Evolutionary conservation across 2,888 invertebrate species (phyloP).

Genomic region (Plebejus anna): DNA sequence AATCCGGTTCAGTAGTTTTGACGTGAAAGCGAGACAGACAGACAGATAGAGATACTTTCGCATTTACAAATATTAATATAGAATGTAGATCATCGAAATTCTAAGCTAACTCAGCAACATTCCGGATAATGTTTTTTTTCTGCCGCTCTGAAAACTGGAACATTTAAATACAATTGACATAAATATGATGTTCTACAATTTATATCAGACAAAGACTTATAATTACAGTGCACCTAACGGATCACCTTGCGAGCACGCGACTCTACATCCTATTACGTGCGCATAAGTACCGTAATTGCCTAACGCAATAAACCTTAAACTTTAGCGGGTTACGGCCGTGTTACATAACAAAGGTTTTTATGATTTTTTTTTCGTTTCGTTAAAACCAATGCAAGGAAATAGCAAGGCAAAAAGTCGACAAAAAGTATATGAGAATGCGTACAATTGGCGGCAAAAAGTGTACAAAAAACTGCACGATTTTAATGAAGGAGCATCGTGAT

Average conservation of each 20-base stretch:
- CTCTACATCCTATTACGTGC: slow-evolving; percentile 18
- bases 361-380: slow-evolving; percentile 5
- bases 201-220: slow-evolving; percentile 22
- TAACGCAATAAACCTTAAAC: slow-evolving; percentile 17
- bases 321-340: slow-evolving; percentile 24
- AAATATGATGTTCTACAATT: slow-evolving; percentile 24
- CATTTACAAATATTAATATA: too few species aligned
- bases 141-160: not conserved
- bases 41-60: too few species aligned
- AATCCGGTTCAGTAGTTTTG: too few species aligned
- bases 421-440: slow-evolving; percentile 7
- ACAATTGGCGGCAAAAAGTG: slow-evolving; percentile 12
- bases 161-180: slow-evolving; percentile 21
- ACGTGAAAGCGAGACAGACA: too few species aligned
- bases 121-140: not conserved
- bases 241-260: slow-evolving; percentile 21
- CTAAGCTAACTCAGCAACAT: not conserved
- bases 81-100: too few species aligned
- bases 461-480: not conserved
- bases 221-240: slow-evolving; percentile 26
- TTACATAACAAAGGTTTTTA: slow-evolving; percentile 28
- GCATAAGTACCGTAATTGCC: not conserved
- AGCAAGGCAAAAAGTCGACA: slow-evolving; percentile 6
- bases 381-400: slow-evolving; percentile 15
- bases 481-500: not conserved